Evolutionary conservation across 2,888 invertebrate genomes (phyloP), one percentile per base, ranked within the genome.

Genomic region (Tipula lateralis): DNA sequence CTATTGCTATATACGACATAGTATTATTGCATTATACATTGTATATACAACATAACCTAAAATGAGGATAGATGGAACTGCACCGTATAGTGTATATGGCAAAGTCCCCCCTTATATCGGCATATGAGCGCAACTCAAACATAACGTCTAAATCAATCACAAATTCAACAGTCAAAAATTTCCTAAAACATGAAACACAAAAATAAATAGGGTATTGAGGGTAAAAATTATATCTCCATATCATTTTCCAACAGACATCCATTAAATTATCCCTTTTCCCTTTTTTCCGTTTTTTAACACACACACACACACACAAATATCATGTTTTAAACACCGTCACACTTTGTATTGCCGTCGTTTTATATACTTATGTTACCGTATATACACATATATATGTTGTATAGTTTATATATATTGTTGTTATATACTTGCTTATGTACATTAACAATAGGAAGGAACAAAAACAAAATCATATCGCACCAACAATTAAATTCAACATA

Each of bases 401-500:
- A 44, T 44, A 4, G n/a, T n/a, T n/a, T 39, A n/a, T 13, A 44
- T 44, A 44, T 44, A 2, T 44, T 66, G 19, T 66, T 66, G 24
- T 66, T 9, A 5, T 9, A 3, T 24, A 66, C 66, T 7, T 66
- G 9, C 50, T 5, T 66, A 24, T 66, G 24, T 66, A 66, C 24
- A 66, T 66, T 7, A 66, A 66, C 66, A 66, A 66, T 66, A 24
- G 66, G 66, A 66, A 66, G 66, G 66, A 19, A 66, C 66, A 66
- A 66, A 66, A 66, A 66, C 24, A 66, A 66, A 66, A 66, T 66
- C 66, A 66, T 66, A 66, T 66, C 24, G n/a, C n/a, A 66, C 66
- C 66, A 66, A 66, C 66, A 66, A 66, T 66, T 66, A 66, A 66
- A 29, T 83, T n/a, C 29, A 83, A 83, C 13, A 83, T 32, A 29